phyloP scores from a whole-genome alignment of 2,113 vertebrate genomes.

The Lethenteron reissneri region DNA sequence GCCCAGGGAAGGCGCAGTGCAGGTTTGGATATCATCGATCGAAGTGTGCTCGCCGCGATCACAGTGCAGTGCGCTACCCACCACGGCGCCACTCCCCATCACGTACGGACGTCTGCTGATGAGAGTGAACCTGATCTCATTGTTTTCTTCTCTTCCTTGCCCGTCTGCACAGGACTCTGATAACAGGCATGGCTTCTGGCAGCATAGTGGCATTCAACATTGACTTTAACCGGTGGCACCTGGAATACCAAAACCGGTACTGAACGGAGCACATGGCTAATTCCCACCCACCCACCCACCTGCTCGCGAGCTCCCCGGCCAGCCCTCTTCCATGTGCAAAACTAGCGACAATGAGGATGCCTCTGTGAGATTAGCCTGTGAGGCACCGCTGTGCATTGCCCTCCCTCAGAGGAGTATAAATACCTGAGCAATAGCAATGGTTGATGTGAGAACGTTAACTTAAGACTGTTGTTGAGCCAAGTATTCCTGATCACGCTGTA shows the following conservation, averaged over 20 bases:
- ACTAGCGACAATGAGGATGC: not conserved
- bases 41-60: too few relatives aligned
- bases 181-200: conserved; percentile 93
- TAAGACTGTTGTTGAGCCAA: not conserved
- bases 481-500: not conserved
- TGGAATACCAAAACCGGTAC: conserved; percentile 89
- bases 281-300: not conserved
- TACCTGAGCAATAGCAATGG: too few relatives aligned
- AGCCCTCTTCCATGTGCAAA: not conserved
- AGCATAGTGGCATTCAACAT: conserved; percentile 98
- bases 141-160: not conserved
- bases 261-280: conserved; percentile 21
- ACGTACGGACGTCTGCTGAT: too few relatives aligned
- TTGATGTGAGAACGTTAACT: not conserved
- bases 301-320: not conserved
- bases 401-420: too few relatives aligned
- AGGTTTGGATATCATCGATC: too few relatives aligned
- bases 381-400: too few relatives aligned
- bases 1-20: too few relatives aligned
- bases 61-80: too few relatives aligned
- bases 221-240: conserved; percentile 97
- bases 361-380: too few relatives aligned
- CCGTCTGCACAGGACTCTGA: conserved; percentile 47
- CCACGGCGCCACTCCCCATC: too few relatives aligned
- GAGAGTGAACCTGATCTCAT: not conserved